A percentile compares a stretch with the other conserved stretches of the same genome.
phyloP scores from a whole-genome alignment of 2,797 vertebrate species.

The Agapornis canus region DNA sequence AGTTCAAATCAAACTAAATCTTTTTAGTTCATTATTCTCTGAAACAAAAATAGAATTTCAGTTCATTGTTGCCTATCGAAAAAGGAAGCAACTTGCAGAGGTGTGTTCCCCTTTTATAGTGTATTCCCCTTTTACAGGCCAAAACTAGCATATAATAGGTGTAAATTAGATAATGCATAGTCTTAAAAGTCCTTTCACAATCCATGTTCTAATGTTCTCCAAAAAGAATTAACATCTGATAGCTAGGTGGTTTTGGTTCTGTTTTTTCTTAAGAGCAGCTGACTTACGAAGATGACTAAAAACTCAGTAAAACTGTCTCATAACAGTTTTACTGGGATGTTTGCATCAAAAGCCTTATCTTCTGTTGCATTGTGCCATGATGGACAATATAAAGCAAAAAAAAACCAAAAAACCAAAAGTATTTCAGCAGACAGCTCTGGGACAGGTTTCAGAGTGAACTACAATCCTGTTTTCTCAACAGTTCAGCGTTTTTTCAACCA shows the following conservation, averaged over 20 bases:
- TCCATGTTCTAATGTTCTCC: neutral
- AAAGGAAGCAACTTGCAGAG: constrained; percentile 55
- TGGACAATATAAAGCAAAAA: neutral
- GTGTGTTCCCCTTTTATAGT: neutral
- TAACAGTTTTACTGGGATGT: neutral
- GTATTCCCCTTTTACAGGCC: constrained; percentile 10
- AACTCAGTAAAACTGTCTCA: neutral
- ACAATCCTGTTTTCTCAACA: constrained; percentile 18
- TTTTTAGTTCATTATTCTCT: constrained; percentile 56
- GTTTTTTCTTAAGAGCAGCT: neutral
- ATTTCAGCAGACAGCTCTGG: neutral
- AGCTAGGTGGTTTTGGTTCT: neutral
- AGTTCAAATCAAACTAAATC: constrained; percentile 65
- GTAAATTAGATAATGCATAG: constrained; percentile 57
- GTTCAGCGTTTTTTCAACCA: constrained; percentile 26
- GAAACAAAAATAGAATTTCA: constrained; percentile 65
- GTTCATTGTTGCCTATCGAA: constrained; percentile 35
- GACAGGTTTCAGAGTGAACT: neutral
- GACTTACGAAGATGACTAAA: neutral
- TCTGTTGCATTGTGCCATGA: neutral
- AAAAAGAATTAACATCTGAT: neutral
- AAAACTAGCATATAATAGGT: constrained; percentile 36
- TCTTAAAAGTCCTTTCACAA: constrained; percentile 51
- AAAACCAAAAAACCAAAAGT: neutral
- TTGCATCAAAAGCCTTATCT: constrained; percentile 34